These are phyloP conservation scores for Coronaproctus castanopsis DNA, from an alignment of 2,888 invertebrate species.

Conservation along the genomic window DNA sequence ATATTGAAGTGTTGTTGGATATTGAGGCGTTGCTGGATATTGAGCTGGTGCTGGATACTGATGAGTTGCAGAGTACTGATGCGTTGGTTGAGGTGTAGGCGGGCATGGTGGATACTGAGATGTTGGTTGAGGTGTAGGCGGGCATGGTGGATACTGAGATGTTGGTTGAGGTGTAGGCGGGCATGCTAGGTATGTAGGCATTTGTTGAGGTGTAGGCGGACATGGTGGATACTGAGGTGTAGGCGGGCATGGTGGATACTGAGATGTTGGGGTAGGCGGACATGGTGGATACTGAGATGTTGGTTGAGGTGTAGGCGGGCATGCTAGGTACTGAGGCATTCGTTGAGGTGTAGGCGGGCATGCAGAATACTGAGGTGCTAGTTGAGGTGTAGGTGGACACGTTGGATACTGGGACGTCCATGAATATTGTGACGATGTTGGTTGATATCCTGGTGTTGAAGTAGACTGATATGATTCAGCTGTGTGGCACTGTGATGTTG, in stretches of 20 bases:
- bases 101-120: constrained; percentile 15
- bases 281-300: constrained; percentile 18
- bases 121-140: constrained; percentile 21
- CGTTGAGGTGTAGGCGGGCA: constrained; percentile 18
- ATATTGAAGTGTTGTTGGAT: constrained; percentile 26
- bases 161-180: too few relatives aligned
- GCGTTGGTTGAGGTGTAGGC: constrained; percentile 17
- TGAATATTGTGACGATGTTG: constrained; percentile 19
- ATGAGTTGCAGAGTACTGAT: constrained; percentile 16
- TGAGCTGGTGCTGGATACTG: constrained; percentile 15
- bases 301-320: constrained; percentile 17
- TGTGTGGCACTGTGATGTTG: too few relatives aligned
- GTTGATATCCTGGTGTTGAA: constrained; percentile 13
- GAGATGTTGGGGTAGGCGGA: constrained; percentile 13
- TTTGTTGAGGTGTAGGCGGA: constrained; percentile 26
- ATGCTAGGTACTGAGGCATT: constrained; percentile 16
- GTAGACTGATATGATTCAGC: constrained; percentile 13
- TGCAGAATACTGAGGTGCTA: constrained; percentile 8
- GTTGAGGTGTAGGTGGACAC: constrained; percentile 14
- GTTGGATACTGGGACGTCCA: constrained; percentile 18
- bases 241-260: constrained; percentile 15
- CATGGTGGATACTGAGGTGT: constrained; percentile 12
- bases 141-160: too few relatives aligned
- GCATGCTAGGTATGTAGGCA: too few relatives aligned
- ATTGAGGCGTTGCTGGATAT: constrained; percentile 9